Percentiles rank a stretch among this genome's conserved stretches.
phyloP scores from a whole-genome alignment of 2,113 vertebrate genomes.

The Sterrhoptilus dennistouni region DNA sequence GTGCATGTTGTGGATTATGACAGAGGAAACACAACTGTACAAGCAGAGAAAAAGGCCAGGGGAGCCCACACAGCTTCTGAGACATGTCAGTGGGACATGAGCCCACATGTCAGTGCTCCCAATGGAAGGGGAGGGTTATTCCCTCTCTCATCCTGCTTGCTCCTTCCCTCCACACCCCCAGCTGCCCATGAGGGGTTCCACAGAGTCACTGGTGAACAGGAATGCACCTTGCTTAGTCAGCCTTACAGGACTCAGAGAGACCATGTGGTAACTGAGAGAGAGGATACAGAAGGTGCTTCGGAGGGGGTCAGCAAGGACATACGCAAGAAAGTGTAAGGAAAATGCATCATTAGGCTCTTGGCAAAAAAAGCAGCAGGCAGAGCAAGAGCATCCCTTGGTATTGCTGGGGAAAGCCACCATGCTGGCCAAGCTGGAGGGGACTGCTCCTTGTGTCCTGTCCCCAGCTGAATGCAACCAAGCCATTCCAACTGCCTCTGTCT shows the following conservation, averaged over 20 bases:
- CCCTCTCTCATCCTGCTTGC: neutral
- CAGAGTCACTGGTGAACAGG: neutral
- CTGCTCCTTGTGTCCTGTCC: too few species aligned
- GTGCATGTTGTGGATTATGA: neutral
- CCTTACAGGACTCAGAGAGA: neutral
- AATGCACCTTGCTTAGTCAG: neutral
- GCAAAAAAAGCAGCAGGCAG: neutral
- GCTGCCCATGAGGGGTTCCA: neutral
- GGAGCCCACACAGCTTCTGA: neutral
- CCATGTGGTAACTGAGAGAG: neutral
- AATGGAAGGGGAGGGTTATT: neutral
- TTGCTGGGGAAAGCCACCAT: neutral
- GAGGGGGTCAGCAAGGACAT: neutral
- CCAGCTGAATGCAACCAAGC: neutral
- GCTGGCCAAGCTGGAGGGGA: neutral
- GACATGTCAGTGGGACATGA: neutral
- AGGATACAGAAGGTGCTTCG: neutral
- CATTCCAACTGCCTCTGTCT: neutral
- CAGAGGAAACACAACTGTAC: neutral
- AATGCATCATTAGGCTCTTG: fast-evolving
- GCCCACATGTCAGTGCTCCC: neutral
- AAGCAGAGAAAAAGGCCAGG: neutral
- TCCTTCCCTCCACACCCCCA: neutral
- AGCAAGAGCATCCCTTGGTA: neutral
- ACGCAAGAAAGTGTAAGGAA: fast-evolving